Conservation (phyloP, 1,140 invertebrate species). For the Drosophila lini region DNA sequence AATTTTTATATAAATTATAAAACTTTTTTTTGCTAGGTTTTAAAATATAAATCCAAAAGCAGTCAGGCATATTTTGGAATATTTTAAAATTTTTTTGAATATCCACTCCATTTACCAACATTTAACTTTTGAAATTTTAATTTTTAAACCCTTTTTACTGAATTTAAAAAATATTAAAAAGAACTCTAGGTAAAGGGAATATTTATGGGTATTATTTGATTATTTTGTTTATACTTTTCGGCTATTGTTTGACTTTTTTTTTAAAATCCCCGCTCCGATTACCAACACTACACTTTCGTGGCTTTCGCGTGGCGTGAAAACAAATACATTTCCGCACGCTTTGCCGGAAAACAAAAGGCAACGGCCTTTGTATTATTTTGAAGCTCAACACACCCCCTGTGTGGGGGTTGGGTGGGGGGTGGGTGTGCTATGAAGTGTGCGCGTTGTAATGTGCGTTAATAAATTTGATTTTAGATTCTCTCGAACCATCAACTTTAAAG, state of each 20-base stretch:
- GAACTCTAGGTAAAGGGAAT: no score
- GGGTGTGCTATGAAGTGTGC: conserved; percentile 67
- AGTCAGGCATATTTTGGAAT: no score
- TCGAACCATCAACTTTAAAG: conserved; percentile 74
- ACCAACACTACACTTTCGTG: background rate
- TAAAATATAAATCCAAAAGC: no score
- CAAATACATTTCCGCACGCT: conserved; percentile 28
- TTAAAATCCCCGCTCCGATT: background rate
- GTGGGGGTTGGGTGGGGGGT: no score
- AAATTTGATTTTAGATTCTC: conserved; percentile 79
- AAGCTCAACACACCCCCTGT: conserved; percentile 3
- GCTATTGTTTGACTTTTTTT: background rate
- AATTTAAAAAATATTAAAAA: no score
- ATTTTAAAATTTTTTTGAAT: no score
- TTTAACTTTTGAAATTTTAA: background rate
- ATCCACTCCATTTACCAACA: background rate
- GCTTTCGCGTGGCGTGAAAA: conserved; percentile 13
- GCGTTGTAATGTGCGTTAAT: conserved; percentile 79
- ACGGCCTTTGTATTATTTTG: conserved; percentile 28
- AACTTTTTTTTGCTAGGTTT: no score
- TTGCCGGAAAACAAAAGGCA: conserved; percentile 22
- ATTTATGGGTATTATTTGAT: no score
- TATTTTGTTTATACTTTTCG: no score
- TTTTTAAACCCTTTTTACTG: no score
- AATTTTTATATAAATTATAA: no score